Base-by-base conservation (phyloP, 53 echinoderm and acorn worm genomes). In the Apostichopus leukothele region DNA sequence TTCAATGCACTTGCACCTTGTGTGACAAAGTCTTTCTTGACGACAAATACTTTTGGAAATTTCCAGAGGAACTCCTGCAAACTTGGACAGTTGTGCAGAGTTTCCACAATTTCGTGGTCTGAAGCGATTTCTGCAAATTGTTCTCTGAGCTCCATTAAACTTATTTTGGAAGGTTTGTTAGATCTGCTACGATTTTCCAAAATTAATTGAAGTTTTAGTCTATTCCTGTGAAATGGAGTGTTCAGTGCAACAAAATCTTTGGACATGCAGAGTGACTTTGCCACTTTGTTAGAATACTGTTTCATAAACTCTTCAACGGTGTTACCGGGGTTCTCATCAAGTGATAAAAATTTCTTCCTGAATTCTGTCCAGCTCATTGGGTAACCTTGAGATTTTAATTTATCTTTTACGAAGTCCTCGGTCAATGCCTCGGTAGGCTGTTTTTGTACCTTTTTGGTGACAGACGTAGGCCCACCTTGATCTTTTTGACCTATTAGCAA, bases 41-140 rank as follows among this genome's bases (percentile, higher is more conserved):
- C 12, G 14, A 63, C 20, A 67, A 61, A 61, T 11, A 66, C 61
- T 6, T 8, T 50, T 39, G 85, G 39, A 6, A 85, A 50, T 21
- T 26, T 63, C 5, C 18, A 39, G 20, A 85, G 50, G 85, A 61
- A 85, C 22, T 85, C 61, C 85, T 67, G 27, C 7, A 85, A 67
- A 27, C 25, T 14, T 9, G 1, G 19, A 23, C 85, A 63, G 4
- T 66, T 23, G 0, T 50, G 85, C 13, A 3, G 21, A 14, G 85
- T 85, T 16, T 85, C 59, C 18, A 23, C 26, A 13, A 85, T 85
- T 16, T 85, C 85, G 4, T 63, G 66, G 0, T 63, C 50, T 23
- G 68, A 25, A 6, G 85, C 63, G 27, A 85, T 66, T 85, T 85
- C 85, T 12, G 68, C 85, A 85, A 85, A 85, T 12, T 85, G 85